Conservation (phyloP, 2,888 invertebrate species). For the Ctenicera cuprea region DNA sequence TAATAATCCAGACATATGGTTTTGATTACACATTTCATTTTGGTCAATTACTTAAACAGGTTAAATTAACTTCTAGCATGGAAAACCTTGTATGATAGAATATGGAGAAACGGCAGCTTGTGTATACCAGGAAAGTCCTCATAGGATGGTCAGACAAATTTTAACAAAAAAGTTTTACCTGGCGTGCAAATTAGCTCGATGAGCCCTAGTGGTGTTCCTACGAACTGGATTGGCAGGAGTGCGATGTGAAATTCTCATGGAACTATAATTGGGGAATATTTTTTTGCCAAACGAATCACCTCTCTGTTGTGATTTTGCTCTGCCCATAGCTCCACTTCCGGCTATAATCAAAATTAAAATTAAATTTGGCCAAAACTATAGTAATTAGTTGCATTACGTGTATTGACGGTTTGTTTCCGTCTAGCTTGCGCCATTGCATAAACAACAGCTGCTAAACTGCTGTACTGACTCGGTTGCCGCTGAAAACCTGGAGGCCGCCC, state of each 20-base stretch:
- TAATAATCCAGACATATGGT: too few relatives aligned
- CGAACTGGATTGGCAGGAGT: conserved; percentile 74
- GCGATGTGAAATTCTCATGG: conserved; percentile 76
- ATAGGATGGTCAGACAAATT: too few relatives aligned
- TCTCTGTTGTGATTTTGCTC: conserved; percentile 69
- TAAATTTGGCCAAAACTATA: neutral
- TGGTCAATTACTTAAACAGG: too few relatives aligned
- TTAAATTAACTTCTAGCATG: too few relatives aligned
- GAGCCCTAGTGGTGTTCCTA: conserved; percentile 75
- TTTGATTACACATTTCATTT: too few relatives aligned
- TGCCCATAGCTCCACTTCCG: conserved; percentile 67
- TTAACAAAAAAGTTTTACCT: conserved; percentile 59
- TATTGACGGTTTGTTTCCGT: conserved; percentile 79
- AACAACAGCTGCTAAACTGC: conserved; percentile 90
- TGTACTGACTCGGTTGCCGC: conserved; percentile 82
- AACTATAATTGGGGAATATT: conserved; percentile 74
- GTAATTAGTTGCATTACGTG: conserved; percentile 61
- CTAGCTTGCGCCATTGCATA: conserved; percentile 92
- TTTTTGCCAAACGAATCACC: conserved; percentile 60
- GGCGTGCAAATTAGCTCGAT: conserved; percentile 69
- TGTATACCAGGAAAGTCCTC: too few relatives aligned
- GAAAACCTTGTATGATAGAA: too few relatives aligned
- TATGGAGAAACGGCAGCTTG: too few relatives aligned
- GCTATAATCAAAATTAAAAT: conserved; percentile 58
- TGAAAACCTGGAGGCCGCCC: conserved; percentile 76